A percentile compares a stretch with the other conserved stretches of the same genome.
Evolutionary conservation across 2,113 vertebrate species (phyloP).

Genomic region (Leptosomus discolor): DNA sequence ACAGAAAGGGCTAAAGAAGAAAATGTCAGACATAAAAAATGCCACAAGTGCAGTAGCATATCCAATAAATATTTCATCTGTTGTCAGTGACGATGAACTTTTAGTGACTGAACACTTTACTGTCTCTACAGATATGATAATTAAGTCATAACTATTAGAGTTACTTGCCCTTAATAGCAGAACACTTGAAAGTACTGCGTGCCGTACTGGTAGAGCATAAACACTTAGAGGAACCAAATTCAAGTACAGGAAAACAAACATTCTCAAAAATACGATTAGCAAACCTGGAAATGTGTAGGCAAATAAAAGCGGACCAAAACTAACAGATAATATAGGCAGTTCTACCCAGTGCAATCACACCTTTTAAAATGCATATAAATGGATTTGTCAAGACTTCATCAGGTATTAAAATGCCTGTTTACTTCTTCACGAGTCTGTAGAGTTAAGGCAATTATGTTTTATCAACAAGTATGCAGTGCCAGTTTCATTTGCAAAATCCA

Average conservation of each 20-base stretch:
- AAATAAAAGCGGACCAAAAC: not conserved
- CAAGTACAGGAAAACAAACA: not conserved
- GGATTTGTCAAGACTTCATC: not conserved
- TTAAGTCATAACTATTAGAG: not conserved
- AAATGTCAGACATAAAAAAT: not conserved
- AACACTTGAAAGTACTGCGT: not conserved
- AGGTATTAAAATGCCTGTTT: not conserved
- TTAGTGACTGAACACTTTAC: not conserved
- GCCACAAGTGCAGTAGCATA: not conserved
- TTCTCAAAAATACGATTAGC: not conserved
- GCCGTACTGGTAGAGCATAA: not conserved
- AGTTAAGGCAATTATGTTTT: not conserved
- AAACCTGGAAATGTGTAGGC: not conserved
- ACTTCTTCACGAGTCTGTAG: not conserved
- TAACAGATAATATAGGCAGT: not conserved
- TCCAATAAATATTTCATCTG: not conserved
- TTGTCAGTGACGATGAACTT: not conserved
- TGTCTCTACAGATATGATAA: not conserved
- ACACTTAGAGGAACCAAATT: not conserved
- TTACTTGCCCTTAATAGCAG: not conserved
- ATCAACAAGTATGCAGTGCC: not conserved
- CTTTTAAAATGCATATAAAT: not conserved
- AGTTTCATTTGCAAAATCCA: not conserved
- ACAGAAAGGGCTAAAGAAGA: not conserved
- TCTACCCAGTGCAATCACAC: not conserved